These are phyloP conservation scores for Labeo rohita DNA, from an alignment of 2,113 vertebrate species.

Conservation along the genomic window DNA sequence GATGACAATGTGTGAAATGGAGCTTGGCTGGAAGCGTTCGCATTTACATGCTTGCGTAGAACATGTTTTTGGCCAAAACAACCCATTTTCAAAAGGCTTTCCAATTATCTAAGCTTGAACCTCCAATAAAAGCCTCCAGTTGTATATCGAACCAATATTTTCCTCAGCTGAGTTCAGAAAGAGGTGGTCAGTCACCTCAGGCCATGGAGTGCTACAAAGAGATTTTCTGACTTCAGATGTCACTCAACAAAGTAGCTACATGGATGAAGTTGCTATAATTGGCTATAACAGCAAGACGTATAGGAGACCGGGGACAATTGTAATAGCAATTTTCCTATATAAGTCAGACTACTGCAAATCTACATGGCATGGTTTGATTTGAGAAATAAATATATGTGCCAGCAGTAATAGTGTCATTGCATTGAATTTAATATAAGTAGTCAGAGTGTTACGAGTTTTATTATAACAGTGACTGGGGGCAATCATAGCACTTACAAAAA, in stretches of 20 bases:
- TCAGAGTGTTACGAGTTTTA: background rate
- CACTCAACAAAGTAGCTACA: slow-evolving; percentile 30
- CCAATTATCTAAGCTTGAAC: slow-evolving; percentile 12
- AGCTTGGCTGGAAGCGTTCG: background rate
- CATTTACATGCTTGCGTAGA: slow-evolving; percentile 3
- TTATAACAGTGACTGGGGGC: background rate
- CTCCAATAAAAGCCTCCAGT: background rate
- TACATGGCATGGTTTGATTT: background rate
- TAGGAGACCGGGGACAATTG: slow-evolving; percentile 3
- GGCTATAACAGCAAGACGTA: background rate
- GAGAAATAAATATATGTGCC: background rate
- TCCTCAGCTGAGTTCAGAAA: background rate
- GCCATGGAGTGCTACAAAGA: background rate
- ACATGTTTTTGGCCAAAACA: slow-evolving; percentile 8
- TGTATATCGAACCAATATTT: slow-evolving; percentile 5
- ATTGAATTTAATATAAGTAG: background rate
- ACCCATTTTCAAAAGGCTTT: background rate
- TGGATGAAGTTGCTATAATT: slow-evolving; percentile 19
- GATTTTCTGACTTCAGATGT: slow-evolving; percentile 18
- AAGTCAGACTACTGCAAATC: background rate
- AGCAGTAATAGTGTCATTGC: background rate
- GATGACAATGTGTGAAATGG: background rate
- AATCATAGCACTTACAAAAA: background rate
- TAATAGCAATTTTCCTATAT: background rate
- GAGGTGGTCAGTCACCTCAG: background rate